Evolutionary conservation across 1,140 invertebrate species (phyloP).

Genomic region (Hormaphis cornu): DNA sequence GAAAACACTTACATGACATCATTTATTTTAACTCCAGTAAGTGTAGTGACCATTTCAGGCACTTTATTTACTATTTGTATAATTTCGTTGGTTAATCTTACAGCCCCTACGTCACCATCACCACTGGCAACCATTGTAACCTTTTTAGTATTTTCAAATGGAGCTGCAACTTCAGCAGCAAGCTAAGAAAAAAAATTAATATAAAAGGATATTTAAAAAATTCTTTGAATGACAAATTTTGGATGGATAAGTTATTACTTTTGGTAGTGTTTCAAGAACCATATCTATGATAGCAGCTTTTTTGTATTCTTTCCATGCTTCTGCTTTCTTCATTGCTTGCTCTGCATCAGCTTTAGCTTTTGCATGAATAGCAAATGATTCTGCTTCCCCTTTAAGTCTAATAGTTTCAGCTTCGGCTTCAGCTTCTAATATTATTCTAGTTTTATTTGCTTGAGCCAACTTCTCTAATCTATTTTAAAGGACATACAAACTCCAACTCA

Average conservation of each 20-base stretch:
- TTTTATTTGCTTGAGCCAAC: conserved; percentile 81
- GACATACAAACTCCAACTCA: too few relatives aligned
- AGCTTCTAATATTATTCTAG: conserved; percentile 76
- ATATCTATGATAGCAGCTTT: conserved; percentile 95
- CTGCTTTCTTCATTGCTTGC: conserved; percentile 93
- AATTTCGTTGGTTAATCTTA: conserved; percentile 87
- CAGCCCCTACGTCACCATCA: conserved; percentile 81
- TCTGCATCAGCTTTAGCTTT: conserved; percentile 92
- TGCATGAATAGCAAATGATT: conserved; percentile 85
- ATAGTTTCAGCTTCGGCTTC: conserved; percentile 90
- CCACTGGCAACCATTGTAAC: conserved; percentile 91
- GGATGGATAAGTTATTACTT: conserved; percentile 50
- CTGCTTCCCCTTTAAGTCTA: conserved; percentile 71
- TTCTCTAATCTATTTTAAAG: conserved; percentile 64
- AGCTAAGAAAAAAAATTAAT: conserved; percentile 51
- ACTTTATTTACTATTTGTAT: conserved; percentile 83
- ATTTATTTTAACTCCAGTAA: conserved; percentile 65
- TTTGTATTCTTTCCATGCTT: conserved; percentile 91
- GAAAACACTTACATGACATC: conserved; percentile 68
- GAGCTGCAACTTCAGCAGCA: conserved; percentile 90
- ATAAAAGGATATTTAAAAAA: neutral
- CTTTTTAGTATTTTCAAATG: conserved; percentile 83
- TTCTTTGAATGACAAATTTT: neutral
- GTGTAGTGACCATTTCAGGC: conserved; percentile 75
- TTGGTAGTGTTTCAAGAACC: conserved; percentile 90